Percentiles rank a stretch among this genome's conserved stretches.
phyloP scores from a whole-genome alignment of 2,888 invertebrate species.

The Xanthorhoe spadicearia region DNA sequence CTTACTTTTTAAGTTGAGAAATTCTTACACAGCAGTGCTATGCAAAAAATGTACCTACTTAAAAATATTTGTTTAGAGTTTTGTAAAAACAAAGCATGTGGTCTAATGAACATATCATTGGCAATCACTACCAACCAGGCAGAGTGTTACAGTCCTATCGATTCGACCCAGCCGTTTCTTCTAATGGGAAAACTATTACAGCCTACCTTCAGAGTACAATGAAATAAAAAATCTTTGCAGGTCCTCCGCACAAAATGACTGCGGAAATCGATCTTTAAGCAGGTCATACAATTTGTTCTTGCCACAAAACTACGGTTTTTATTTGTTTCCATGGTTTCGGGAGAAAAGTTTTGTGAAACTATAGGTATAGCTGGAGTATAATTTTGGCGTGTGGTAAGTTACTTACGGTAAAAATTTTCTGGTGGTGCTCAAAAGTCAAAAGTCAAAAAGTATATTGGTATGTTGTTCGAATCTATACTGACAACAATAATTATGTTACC shows the following conservation, averaged over 20 bases:
- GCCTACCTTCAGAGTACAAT: constrained; percentile 53
- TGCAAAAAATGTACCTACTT: background rate
- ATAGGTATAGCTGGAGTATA: background rate
- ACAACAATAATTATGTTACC: no score
- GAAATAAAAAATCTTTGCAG: constrained; percentile 47
- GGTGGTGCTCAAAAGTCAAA: no score
- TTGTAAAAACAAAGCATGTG: constrained; percentile 1
- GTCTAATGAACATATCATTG: constrained; percentile 16
- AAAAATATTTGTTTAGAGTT: background rate
- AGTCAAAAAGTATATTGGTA: no score
- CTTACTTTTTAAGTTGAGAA: background rate
- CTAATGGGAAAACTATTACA: constrained; percentile 68
- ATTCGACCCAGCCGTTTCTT: constrained; percentile 54
- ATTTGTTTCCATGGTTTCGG: background rate
- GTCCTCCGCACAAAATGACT: constrained; percentile 43
- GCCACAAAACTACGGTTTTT: constrained; percentile 29
- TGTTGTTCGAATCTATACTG: no score
- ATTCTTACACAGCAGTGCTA: background rate
- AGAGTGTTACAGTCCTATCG: constrained; percentile 27
- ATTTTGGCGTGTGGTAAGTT: background rate
- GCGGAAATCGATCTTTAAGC: constrained; percentile 60
- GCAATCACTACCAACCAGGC: constrained; percentile 16
- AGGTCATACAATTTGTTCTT: constrained; percentile 59
- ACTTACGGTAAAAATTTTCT: background rate
- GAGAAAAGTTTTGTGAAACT: background rate